A percentile compares a stretch with the other conserved stretches of the same genome.
Evolutionary conservation across 2,888 invertebrate genomes (phyloP).

Genomic region (Agrotis clavis): DNA sequence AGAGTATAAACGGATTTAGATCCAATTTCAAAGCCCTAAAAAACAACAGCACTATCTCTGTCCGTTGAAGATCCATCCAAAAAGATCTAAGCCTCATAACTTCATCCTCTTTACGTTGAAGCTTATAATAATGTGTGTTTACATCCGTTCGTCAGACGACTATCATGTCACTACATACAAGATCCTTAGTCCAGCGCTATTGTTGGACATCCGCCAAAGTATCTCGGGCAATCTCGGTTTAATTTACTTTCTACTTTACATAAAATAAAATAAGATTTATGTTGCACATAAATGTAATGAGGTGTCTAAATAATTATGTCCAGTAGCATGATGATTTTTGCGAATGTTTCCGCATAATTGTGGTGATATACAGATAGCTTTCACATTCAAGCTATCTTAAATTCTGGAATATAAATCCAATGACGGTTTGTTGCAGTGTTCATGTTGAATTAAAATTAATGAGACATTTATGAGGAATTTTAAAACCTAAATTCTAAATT

Average conservation of each 20-base stretch:
- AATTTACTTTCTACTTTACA: slow-evolving; percentile 3
- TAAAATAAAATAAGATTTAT: slow-evolving; percentile 9
- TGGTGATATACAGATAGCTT: background rate
- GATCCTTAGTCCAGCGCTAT: slow-evolving; percentile 44
- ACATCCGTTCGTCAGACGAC: slow-evolving; percentile 31
- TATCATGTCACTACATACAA: slow-evolving; percentile 48
- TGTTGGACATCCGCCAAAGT: slow-evolving; percentile 52
- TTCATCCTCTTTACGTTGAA: slow-evolving; percentile 13
- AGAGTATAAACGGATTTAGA: background rate
- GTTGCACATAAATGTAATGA: slow-evolving; percentile 11
- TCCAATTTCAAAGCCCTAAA: background rate
- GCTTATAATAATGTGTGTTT: slow-evolving; percentile 36
- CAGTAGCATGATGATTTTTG: background rate
- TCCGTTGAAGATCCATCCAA: background rate
- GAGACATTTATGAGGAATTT: background rate
- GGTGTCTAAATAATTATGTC: slow-evolving; percentile 14
- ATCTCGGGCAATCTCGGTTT: slow-evolving; percentile 15
- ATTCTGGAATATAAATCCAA: too few relatives aligned
- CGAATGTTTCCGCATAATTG: background rate
- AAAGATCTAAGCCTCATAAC: slow-evolving; percentile 1
- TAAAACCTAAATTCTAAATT: too few relatives aligned
- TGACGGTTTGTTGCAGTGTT: too few relatives aligned
- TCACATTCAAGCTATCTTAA: background rate
- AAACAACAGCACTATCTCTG: background rate
- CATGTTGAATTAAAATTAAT: background rate